Base-by-base conservation (phyloP, 2,888 invertebrate species). In the Rhodophaea formosa region DNA sequence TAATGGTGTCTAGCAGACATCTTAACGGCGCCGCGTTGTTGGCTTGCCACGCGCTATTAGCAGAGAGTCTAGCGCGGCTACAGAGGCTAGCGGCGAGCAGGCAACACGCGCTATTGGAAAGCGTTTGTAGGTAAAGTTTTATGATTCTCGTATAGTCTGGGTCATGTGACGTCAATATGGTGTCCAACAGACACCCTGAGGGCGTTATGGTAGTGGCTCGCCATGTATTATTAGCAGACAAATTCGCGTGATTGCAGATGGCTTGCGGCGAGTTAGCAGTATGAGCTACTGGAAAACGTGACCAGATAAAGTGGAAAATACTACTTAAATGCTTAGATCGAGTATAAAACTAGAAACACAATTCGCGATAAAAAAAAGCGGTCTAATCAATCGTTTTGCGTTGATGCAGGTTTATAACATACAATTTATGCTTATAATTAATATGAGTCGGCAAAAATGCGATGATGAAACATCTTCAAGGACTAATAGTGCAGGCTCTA, bases 221-320 rank as follows among this genome's bases (percentile, higher is more conserved):
- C 30, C 97, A 97, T 77, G 93, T 94, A 53, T 89, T 94, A 47
- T 93, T 97, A 49, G 94, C 94, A 12, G 96, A 95, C 75, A 94
- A 96, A 77, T 93, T 98, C 69, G 94, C 95, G 74, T 93, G 96
- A 0, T 86, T 98, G 66, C 97, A 97, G 84, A 93, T n/a, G 96
- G 56, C 86, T 96, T 54, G 97, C 97, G 0, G 94, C 94, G 0
- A 93, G 94, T 56, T 86, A 98, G 8, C 96, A 97, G 79, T 94
- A 95, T 69, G 94, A 96, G 42, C 92, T 99, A 1, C 97, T 99
- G 88, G 98, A 98, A 82, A 97, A 97, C 54, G 94, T 98, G n/a
- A n/a, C n/a, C n/a, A n/a, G n/a, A n/a, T n/a, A n/a, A n/a, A n/a
- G n/a, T n/a, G n/a, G n/a, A n/a, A n/a, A n/a, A n/a, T n/a, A n/a